Evolutionary conservation across 2,113 vertebrate genomes (phyloP).

Genomic region (Paradoxurus hermaphroditus): DNA sequence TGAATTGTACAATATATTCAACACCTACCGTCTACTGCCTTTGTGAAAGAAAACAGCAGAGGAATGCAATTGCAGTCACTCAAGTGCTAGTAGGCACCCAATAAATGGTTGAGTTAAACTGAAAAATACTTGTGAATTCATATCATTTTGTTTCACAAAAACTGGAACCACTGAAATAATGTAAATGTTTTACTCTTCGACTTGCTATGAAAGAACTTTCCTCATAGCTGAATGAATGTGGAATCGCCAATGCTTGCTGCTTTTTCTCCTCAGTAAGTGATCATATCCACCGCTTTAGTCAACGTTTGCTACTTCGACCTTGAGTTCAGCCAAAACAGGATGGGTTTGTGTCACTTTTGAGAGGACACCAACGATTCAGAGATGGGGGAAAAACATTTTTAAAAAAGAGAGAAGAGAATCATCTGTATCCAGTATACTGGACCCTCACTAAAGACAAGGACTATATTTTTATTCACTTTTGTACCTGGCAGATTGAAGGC

Average conservation of each 20-base stretch:
- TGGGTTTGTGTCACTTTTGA: not conserved
- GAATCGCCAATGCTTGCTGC: not conserved
- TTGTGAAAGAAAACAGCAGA: not conserved
- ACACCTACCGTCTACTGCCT: not conserved
- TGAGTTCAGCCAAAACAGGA: not conserved
- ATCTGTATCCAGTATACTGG: not conserved
- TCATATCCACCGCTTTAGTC: not conserved
- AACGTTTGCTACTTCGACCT: not conserved
- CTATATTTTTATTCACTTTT: not conserved
- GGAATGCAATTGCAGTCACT: not conserved
- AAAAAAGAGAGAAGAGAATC: not conserved
- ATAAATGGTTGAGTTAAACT: not conserved
- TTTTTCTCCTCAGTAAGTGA: not conserved
- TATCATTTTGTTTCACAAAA: not conserved
- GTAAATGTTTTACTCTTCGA: not conserved
- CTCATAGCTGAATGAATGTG: not conserved
- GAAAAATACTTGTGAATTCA: not conserved
- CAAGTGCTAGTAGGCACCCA: not conserved
- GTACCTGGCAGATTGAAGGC: not conserved
- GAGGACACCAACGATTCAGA: not conserved
- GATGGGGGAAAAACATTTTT: not conserved
- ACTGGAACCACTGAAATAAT: not conserved
- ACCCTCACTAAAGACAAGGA: not conserved
- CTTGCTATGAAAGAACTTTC: not conserved
- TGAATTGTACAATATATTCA: not conserved